Base-by-base conservation (phyloP, 2,888 invertebrate genomes). In the Lepidonotus clava region DNA sequence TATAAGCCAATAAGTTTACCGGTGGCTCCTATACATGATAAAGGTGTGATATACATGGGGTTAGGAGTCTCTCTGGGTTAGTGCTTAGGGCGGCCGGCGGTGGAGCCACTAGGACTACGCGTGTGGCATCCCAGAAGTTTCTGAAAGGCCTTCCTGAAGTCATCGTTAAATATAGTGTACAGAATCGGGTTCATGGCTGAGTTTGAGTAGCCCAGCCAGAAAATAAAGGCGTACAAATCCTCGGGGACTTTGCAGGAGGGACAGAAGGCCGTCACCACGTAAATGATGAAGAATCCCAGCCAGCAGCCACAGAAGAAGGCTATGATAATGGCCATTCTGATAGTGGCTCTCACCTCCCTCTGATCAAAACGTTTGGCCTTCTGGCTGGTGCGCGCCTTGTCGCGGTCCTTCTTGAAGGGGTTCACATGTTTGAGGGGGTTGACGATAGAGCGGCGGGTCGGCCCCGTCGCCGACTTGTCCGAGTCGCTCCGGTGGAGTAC, bases 271-370 rank as follows among this genome's bases (percentile, higher is more conserved):
- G 93, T 89, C 32, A 93, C 91, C 11, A 93, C 90, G 88, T 94
- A 94, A 91, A 94, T 92, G 83, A 93, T 91, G n/a, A 94, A 91
- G 90, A 94, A 94, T 24, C 94, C 94, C 87, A 94, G 91, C 94
- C 94, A 94, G 89, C 94, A 94, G 28, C 93, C 91, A 56, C 93
- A 92, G 89, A 94, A 94, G 87, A 92, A 92, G 0, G 93, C 93
- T 90, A 94, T 94, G 83, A 94, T 93, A 83, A 94, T 92, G 24
- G 93, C 92, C 94, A 94, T 94, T 6, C 94, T 90, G 86, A 94
- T 93, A 24, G 94, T 94, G 66, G 94, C 94, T 38, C 93, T 89
- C 86, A 93, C 92, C 88, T 94, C 94, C 0, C 93, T 89, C 61
- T 92, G 89, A 86, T 94, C 93, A 71, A 86, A 87, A 2, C 87